Evolutionary conservation across 2,797 vertebrate genomes (phyloP).

Genomic region (Enteromius mattozi): DNA sequence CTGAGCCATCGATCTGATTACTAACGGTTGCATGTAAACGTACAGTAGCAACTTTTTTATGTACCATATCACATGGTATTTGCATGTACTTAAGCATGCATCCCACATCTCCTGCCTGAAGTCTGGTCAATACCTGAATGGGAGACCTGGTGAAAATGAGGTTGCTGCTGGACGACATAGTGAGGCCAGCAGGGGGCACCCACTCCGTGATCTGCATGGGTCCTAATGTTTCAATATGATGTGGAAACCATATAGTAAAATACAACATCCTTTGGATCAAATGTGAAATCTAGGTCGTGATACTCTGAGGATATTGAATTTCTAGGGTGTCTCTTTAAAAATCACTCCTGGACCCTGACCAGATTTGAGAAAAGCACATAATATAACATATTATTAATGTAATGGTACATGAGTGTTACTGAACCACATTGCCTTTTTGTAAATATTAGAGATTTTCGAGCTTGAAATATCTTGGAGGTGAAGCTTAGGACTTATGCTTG

Average conservation of each 20-base stretch:
- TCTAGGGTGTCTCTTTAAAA: not conserved
- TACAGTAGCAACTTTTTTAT: not conserved
- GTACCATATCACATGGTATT: not conserved
- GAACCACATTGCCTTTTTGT: not conserved
- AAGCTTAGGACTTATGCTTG: slow-evolving; percentile 6
- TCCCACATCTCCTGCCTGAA: not conserved
- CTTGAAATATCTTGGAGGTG: not conserved
- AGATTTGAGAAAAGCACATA: slow-evolving; percentile 3
- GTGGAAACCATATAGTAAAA: not conserved
- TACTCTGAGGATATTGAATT: not conserved
- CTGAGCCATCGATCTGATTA: too few relatives aligned
- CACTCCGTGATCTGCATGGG: not conserved
- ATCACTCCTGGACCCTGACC: not conserved
- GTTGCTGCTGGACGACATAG: not conserved
- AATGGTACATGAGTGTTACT: not conserved
- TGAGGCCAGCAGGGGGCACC: not conserved
- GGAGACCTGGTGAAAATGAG: not conserved
- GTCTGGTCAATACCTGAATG: not conserved
- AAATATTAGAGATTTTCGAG: not conserved
- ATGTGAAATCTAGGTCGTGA: not conserved
- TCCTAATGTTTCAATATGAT: not conserved
- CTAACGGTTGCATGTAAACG: not conserved
- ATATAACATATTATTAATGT: not conserved
- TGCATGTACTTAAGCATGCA: not conserved
- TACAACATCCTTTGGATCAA: not conserved